Conservation (phyloP, 2,113 vertebrate species). For the Chitala chitala region DNA sequence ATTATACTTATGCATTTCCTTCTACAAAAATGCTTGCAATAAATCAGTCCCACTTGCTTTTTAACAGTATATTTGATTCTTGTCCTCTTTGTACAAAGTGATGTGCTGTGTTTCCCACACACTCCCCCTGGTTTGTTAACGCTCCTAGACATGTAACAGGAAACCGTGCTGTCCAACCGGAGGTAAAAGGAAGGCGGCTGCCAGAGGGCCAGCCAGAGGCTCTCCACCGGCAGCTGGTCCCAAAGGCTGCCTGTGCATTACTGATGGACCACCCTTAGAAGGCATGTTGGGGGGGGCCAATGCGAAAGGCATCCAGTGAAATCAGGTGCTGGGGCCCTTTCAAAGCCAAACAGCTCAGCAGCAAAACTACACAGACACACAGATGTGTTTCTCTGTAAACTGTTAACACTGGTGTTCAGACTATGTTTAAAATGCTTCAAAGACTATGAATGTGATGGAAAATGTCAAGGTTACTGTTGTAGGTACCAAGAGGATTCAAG, state of each 20-base stretch:
- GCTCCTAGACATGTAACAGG: constrained; percentile 20
- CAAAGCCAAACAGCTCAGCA: neutral
- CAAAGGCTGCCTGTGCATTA: constrained; percentile 30
- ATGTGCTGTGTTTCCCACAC: constrained; percentile 17
- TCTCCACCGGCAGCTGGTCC: constrained; percentile 39
- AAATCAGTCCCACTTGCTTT: constrained; percentile 21
- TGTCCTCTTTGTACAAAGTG: neutral
- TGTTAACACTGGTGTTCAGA: neutral
- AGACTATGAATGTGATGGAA: neutral
- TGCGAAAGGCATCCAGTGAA: neutral
- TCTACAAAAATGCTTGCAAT: neutral
- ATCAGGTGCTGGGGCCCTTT: neutral
- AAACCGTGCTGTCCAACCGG: neutral
- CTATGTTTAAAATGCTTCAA: neutral
- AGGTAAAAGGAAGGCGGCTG: constrained; percentile 14
- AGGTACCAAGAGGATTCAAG: constrained; percentile 4
- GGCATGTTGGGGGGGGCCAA: neutral
- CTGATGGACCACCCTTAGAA: constrained; percentile 6
- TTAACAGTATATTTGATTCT: constrained; percentile 5
- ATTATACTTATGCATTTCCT: no score
- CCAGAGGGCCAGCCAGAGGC: constrained; percentile 23
- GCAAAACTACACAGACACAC: neutral
- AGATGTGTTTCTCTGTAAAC: neutral
- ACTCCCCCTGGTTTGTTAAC: constrained; percentile 21
- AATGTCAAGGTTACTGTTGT: constrained; percentile 27